Conservation (phyloP, 2,888 invertebrate species). For the Pogonocherus hispidulus region DNA sequence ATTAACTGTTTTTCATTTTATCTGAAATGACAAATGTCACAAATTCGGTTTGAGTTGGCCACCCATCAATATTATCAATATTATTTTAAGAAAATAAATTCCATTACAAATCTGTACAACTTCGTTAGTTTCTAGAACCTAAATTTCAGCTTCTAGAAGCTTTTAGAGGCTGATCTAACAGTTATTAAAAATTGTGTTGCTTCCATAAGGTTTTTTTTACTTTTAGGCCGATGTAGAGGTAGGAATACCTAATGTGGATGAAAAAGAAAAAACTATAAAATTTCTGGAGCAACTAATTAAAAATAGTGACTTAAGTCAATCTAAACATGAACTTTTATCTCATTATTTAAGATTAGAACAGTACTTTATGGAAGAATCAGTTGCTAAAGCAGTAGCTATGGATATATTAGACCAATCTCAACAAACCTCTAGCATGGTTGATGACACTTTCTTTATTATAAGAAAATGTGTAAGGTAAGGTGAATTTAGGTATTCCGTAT, state of each 20-base stretch:
- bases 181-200: no score
- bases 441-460: constrained; percentile 97
- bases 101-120: no score
- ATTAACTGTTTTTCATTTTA: no score
- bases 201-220: no score
- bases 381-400: constrained; percentile 89
- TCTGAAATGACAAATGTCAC: no score
- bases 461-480: constrained; percentile 91
- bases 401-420: constrained; percentile 81
- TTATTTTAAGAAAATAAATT: no score
- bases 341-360: constrained; percentile 93
- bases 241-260: constrained; percentile 70
- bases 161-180: no score
- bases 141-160: no score
- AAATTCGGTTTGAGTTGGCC: no score
- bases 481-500: no score
- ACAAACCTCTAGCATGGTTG: constrained; percentile 92
- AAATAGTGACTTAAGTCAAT: constrained; percentile 80
- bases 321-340: constrained; percentile 87
- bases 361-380: constrained; percentile 95
- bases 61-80: no score
- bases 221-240: constrained; percentile 76
- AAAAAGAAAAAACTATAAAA: constrained; percentile 69
- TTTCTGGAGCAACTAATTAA: constrained; percentile 77
- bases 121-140: no score